Conservation (phyloP, 1,140 invertebrate genomes). For the Drosophila obscura region DNA sequence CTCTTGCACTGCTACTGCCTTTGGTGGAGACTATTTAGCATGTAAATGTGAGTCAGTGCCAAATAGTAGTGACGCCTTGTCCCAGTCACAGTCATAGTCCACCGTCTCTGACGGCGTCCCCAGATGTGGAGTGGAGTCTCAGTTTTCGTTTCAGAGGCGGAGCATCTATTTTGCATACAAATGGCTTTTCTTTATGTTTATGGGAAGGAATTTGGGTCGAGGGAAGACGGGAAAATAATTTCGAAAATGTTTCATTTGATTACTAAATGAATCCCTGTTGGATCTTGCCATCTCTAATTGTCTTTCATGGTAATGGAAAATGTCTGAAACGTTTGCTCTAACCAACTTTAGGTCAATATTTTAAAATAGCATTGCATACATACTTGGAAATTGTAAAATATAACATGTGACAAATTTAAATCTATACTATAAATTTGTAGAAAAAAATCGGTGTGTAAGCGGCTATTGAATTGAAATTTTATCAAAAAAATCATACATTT, state of each 20-base stretch:
- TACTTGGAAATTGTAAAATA: too few species aligned
- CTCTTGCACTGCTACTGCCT: constrained; percentile 34
- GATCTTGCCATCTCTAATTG: constrained; percentile 56
- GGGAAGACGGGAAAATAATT: constrained; percentile 71
- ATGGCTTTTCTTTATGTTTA: constrained; percentile 81
- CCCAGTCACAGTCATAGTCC: constrained; percentile 9
- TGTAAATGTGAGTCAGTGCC: constrained; percentile 72
- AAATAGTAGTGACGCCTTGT: constrained; percentile 59
- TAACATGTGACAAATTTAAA: too few species aligned
- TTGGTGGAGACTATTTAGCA: constrained; percentile 69
- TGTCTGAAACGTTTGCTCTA: background rate
- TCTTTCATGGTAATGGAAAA: constrained; percentile 30
- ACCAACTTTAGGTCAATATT: background rate
- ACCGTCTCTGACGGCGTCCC: background rate
- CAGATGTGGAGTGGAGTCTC: background rate
- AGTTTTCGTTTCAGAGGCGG: constrained; percentile 30
- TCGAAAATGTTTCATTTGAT: constrained; percentile 80
- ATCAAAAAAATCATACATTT: too few species aligned
- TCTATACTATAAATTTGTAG: too few species aligned
- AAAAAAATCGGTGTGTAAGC: too few species aligned
- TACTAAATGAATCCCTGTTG: constrained; percentile 57
- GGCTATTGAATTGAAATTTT: too few species aligned
- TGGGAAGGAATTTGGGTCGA: constrained; percentile 7
- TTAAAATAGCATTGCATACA: too few species aligned
- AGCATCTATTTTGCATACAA: constrained; percentile 78